Percentiles rank a stretch among this genome's conserved stretches.
These are phyloP conservation scores for Peromyscus polionotus DNA, from an alignment of 2,113 vertebrate species.

Conservation along the genomic window DNA sequence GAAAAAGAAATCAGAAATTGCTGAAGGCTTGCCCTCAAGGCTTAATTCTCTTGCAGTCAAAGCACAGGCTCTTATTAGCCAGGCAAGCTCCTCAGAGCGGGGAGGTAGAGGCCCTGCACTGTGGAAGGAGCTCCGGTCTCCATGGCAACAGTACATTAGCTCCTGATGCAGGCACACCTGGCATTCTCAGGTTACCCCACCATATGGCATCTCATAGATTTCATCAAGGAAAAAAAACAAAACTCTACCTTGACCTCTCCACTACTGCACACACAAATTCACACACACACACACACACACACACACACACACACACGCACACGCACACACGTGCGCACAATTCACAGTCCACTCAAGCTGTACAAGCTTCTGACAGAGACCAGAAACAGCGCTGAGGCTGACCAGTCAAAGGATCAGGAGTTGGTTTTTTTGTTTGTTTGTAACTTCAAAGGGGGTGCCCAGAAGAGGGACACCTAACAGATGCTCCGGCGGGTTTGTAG, in stretches of 20 bases:
- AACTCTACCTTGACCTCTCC: constrained; percentile 43
- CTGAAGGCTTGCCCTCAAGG: constrained; percentile 63
- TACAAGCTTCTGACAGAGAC: not conserved
- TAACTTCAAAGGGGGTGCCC: constrained; percentile 29
- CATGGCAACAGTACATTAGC: constrained; percentile 74
- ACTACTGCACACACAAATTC: accelerated
- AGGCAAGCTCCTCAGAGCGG: not conserved
- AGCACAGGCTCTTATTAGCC: constrained; percentile 66
- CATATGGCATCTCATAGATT: constrained; percentile 72
- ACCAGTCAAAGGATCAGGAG: not conserved
- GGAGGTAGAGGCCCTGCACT: not conserved
- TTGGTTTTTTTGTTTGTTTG: not conserved
- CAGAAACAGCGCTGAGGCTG: not conserved
- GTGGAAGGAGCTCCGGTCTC: constrained; percentile 60
- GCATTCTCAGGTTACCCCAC: constrained; percentile 75
- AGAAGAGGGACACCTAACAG: constrained; percentile 1
- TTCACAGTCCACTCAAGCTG: not conserved
- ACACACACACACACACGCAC: not conserved
- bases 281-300: not conserved
- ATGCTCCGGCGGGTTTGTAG: not conserved
- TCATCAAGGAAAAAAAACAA: constrained; percentile 55
- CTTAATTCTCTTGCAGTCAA: constrained; percentile 59
- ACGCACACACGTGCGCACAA: not conserved
- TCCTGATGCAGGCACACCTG: constrained; percentile 67
- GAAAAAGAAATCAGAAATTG: constrained; percentile 24